These are phyloP conservation scores for Cairina moschata DNA, from an alignment of 2,113 vertebrate genomes.

Conservation along the genomic window DNA sequence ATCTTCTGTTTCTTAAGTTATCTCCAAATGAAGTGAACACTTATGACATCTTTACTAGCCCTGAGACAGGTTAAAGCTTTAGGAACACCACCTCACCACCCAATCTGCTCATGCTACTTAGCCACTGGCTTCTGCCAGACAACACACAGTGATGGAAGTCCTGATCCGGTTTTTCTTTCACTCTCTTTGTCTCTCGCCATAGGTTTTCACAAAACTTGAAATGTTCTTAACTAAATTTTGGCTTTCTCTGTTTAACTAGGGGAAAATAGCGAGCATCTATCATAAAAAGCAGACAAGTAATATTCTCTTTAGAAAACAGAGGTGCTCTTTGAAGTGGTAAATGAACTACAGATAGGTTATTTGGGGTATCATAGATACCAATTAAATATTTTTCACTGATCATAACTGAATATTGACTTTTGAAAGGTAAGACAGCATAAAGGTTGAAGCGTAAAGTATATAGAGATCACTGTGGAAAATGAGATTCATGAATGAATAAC, in stretches of 20 bases:
- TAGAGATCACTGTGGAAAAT: not conserved
- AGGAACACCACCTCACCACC: not conserved
- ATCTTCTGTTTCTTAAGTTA: not conserved
- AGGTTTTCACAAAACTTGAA: not conserved
- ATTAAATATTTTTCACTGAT: not conserved
- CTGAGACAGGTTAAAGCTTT: not conserved
- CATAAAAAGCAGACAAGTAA: not conserved
- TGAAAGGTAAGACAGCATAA: not conserved
- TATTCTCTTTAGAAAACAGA: not conserved
- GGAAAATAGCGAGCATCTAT: not conserved
- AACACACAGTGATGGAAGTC: not conserved
- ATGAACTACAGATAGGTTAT: not conserved
- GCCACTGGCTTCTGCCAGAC: not conserved
- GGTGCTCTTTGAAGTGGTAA: not conserved
- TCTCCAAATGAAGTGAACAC: not conserved
- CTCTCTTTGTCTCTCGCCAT: not conserved
- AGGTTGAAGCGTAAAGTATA: not conserved
- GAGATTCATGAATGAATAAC: constrained; percentile 39
- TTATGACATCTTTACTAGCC: not conserved
- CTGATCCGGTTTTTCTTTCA: not conserved
- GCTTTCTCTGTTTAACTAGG: not conserved
- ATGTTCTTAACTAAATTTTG: not conserved
- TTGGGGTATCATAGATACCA: not conserved
- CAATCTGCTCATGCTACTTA: fast-evolving
- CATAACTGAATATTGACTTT: not conserved